Conservation (phyloP, 2,888 invertebrate genomes). For the Candidula unifasciata region DNA sequence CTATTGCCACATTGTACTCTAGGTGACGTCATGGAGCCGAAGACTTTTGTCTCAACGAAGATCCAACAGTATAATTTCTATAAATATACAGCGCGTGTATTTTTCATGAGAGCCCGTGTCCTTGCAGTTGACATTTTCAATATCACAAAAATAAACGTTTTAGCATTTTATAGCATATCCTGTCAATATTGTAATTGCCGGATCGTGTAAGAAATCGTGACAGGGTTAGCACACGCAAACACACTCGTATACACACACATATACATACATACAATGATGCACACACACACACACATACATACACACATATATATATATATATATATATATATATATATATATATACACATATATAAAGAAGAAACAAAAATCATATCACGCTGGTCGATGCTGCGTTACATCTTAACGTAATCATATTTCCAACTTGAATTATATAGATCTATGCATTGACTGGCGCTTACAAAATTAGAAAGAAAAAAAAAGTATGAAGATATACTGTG, state of each 20-base stretch:
- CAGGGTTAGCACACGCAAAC: neutral
- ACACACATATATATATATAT: neutral
- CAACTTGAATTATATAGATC: too few species aligned
- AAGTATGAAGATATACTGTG: too few species aligned
- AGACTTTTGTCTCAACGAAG: neutral
- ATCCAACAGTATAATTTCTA: neutral
- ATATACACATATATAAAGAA: neutral
- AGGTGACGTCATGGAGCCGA: neutral
- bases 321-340: neutral
- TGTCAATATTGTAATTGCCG: neutral
- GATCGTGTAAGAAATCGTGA: neutral
- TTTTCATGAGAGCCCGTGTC: neutral
- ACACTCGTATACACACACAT: constrained; percentile 16
- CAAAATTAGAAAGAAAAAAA: too few species aligned
- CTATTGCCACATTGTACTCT: too few species aligned
- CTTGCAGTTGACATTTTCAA: too few species aligned
- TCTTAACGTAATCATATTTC: too few species aligned
- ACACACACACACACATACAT: neutral
- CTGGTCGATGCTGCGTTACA: too few species aligned
- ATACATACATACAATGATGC: neutral
- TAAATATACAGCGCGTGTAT: neutral
- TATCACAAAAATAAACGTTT: too few species aligned
- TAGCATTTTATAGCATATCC: neutral
- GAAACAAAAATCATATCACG: too few species aligned
- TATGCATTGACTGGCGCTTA: too few species aligned